Evolutionary conservation across 1,140 invertebrate genomes (phyloP).

Genomic region (Idris sp.): DNA sequence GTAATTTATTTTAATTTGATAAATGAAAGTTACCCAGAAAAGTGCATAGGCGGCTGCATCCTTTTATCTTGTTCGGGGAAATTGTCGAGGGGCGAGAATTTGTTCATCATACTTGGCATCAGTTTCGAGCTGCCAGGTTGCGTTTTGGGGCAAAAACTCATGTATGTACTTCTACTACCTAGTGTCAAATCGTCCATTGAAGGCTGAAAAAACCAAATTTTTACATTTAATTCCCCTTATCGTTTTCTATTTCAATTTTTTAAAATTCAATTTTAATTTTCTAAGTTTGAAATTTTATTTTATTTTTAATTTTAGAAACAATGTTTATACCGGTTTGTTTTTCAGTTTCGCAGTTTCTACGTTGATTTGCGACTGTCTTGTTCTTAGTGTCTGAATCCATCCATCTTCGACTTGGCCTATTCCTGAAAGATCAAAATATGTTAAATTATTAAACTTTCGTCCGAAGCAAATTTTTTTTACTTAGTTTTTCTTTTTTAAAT

Average conservation of each 20-base stretch:
- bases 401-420: conserved; percentile 69
- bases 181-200: conserved; percentile 75
- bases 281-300: not conserved
- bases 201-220: conserved; percentile 73
- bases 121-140: conserved; percentile 61
- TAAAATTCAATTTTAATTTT: too few species aligned
- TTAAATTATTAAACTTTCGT: conserved; percentile 5
- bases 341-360: conserved; percentile 79
- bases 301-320: too few species aligned
- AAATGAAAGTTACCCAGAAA: conserved; percentile 72
- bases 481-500: too few species aligned
- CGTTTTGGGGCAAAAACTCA: conserved; percentile 69
- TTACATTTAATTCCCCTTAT: too few species aligned
- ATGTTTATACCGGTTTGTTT: conserved; percentile 76
- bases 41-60: conserved; percentile 60
- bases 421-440: conserved; percentile 6
- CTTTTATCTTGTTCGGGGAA: conserved; percentile 74
- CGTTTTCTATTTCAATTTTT: conserved; percentile 5
- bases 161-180: conserved; percentile 72
- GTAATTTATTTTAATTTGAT: not conserved
- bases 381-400: conserved; percentile 68
- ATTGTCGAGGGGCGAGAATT: conserved; percentile 76
- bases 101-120: conserved; percentile 69
- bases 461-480: too few species aligned
- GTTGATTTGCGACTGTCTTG: conserved; percentile 69